These are phyloP conservation scores for Clamator glandarius DNA, from an alignment of 2,797 vertebrate genomes.

Conservation along the genomic window DNA sequence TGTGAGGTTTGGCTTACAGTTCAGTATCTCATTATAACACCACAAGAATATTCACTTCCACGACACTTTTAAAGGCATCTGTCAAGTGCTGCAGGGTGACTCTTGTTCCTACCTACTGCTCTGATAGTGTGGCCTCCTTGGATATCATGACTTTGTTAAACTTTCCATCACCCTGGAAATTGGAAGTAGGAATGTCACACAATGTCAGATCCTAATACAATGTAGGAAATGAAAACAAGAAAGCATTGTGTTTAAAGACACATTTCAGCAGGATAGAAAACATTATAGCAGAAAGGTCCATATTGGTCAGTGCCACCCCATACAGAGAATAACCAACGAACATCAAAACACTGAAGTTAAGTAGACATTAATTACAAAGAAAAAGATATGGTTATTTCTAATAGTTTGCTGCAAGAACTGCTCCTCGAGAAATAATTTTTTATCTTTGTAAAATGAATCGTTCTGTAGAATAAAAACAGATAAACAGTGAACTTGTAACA, in stretches of 20 bases:
- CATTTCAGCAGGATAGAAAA: conserved; percentile 1
- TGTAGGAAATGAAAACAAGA: not conserved
- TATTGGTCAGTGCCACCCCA: conserved; percentile 6
- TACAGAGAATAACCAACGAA: not conserved
- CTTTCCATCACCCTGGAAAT: not conserved
- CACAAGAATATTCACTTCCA: not conserved
- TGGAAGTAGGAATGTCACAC: conserved; percentile 42
- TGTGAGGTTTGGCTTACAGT: not conserved
- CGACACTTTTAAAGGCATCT: not conserved
- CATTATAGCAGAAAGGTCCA: not conserved
- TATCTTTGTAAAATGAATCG: not conserved
- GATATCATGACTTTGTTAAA: not conserved
- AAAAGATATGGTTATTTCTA: not conserved
- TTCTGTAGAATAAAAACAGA: not conserved
- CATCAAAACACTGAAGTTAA: not conserved
- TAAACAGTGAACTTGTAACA: not conserved
- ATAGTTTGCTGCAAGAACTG: not conserved
- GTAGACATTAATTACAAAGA: not conserved
- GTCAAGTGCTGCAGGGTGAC: not conserved
- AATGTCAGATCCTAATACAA: not conserved
- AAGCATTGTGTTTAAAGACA: not conserved
- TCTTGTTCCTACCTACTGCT: not conserved
- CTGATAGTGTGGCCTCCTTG: not conserved
- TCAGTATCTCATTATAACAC: not conserved
- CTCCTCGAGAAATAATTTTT: not conserved